phyloP scores from a whole-genome alignment of 2,888 invertebrate genomes.

The Harpalus rufipes region DNA sequence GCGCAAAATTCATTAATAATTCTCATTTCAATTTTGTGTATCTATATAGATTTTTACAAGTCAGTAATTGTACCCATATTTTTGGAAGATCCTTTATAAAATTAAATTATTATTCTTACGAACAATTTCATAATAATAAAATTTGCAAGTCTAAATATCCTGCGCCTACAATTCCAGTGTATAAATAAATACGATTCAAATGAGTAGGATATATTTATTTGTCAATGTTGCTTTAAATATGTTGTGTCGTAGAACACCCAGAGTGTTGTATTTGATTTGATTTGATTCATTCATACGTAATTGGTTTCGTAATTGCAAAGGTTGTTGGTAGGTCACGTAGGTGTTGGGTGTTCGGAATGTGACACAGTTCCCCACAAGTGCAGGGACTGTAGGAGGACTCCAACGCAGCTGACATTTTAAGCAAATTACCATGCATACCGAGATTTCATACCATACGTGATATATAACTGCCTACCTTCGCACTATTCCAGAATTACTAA shows the following conservation, averaged over 20 bases:
- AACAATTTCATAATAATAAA: too few species aligned
- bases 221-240: not conserved
- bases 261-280: slow-evolving; percentile 35
- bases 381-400: slow-evolving; percentile 45
- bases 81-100: too few species aligned
- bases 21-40: too few species aligned
- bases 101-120: too few species aligned
- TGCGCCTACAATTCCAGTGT: not conserved
- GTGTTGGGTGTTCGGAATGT: slow-evolving; percentile 53
- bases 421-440: slow-evolving; percentile 55
- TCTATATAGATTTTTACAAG: too few species aligned
- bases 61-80: too few species aligned
- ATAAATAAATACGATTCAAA: not conserved
- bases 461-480: slow-evolving; percentile 21
- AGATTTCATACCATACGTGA: slow-evolving; percentile 54
- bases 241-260: slow-evolving; percentile 24
- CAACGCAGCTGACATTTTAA: slow-evolving; percentile 55
- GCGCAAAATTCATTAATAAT: too few species aligned
- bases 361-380: slow-evolving; percentile 53
- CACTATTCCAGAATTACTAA: not conserved
- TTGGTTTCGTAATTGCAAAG: slow-evolving; percentile 59
- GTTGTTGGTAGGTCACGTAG: slow-evolving; percentile 56
- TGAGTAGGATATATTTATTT: not conserved
- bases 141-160: too few species aligned
- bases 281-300: slow-evolving; percentile 54